phyloP scores from a whole-genome alignment of 2,888 invertebrate genomes.

The Coecobrya sp. region DNA sequence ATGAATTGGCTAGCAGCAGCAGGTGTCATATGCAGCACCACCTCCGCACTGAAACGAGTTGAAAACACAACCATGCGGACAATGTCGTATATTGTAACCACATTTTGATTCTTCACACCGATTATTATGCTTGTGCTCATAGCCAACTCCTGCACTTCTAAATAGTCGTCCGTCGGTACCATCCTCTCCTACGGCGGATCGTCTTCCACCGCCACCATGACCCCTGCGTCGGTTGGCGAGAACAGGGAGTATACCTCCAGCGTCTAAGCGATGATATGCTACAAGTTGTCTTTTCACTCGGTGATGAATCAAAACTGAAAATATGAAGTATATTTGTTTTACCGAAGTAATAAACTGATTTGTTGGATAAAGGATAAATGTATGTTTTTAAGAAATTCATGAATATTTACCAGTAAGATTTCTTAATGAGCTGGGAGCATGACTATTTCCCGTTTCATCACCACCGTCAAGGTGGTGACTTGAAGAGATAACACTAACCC shows the following conservation, averaged over 20 bases:
- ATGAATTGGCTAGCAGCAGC: slow-evolving; percentile 79
- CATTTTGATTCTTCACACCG: slow-evolving; percentile 83
- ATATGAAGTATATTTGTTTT: not conserved
- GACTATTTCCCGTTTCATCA: not conserved
- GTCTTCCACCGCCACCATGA: slow-evolving; percentile 56
- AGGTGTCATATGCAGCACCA: slow-evolving; percentile 79
- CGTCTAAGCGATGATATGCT: slow-evolving; percentile 60
- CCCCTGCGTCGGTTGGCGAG: slow-evolving; percentile 56
- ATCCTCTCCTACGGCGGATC: slow-evolving; percentile 71
- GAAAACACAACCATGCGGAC: slow-evolving; percentile 84
- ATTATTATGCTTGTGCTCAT: slow-evolving; percentile 77
- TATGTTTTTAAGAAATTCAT: not conserved
- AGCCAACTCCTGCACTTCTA: slow-evolving; percentile 73
- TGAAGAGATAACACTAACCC: slow-evolving; percentile 61
- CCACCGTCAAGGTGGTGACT: slow-evolving; percentile 21
- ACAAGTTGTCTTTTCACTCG: slow-evolving; percentile 73
- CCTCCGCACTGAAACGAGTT: slow-evolving; percentile 81
- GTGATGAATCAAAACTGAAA: slow-evolving; percentile 32
- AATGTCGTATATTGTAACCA: slow-evolving; percentile 83
- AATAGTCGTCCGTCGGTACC: slow-evolving; percentile 70
- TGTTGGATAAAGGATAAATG: not conserved
- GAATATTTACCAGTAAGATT: slow-evolving; percentile 45
- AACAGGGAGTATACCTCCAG: slow-evolving; percentile 66
- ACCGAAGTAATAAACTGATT: not conserved
- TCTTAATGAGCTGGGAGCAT: not conserved